Base-by-base conservation (phyloP, 1,140 invertebrate species). In the Drosophila nebulosa region DNA sequence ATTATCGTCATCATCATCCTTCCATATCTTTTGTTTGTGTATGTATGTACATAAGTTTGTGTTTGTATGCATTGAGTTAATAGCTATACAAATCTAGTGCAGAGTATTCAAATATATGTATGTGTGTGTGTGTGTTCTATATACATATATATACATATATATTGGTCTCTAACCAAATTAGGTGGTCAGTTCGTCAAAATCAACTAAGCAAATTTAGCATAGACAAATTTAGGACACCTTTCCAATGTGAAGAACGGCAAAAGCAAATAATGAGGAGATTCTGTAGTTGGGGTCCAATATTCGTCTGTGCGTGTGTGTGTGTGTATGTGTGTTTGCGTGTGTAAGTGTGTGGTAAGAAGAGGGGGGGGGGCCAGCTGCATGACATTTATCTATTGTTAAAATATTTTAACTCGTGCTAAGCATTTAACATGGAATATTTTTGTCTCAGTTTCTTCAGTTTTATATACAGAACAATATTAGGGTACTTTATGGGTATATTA, bases 341-440 rank as follows among this genome's bases (percentile, higher is more conserved):
- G 4, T 16, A 1, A 9, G 27, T 30, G 7, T 0, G 27, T 6
- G 7, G 27, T 1, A 56, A 18, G 16, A 18, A 35, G 6, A 27
- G 26, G 26, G 27, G 22, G 26, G 24, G 26, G 46, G 27, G 59
- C 63, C 80, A 84, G 80, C 76, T 84, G 79, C 79, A 66, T 64
- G 75, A 50, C 75, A 83, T 83, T 84, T 84, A 60, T 79, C 76
- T 84, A 84, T 84, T 84, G 79, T 83, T 65, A 27, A 63, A 36
- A 66, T 61, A 35, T 79, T 70, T 74, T 36, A 71, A 68, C 61
- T 69, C 46, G 70, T 73, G 69, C 73, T 73, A 64, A 69, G 65
- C 69, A 75, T 79, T 78, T 71, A 78, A 73, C 79, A 71, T 69
- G 60, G 57, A 61, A 78, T 57, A 71, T 69, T 64, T 75, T 36